Conservation (phyloP, 2,888 invertebrate genomes). For the Drosophila phalerata region DNA sequence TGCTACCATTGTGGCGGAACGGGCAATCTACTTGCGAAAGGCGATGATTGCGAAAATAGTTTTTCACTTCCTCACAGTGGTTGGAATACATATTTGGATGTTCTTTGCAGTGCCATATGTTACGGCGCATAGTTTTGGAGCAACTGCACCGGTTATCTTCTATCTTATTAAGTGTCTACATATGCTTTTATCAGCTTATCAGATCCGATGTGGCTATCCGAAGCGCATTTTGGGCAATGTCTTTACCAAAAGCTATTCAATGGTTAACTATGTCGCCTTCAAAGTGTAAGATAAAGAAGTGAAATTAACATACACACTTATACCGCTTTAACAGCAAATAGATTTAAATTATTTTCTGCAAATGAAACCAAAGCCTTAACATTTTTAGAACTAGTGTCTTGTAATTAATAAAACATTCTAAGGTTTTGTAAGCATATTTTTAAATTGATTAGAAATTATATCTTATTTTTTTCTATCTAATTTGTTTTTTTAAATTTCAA, state of each 20-base stretch:
- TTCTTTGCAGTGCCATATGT: constrained; percentile 97
- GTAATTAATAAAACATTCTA: too few relatives aligned
- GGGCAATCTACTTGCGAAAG: constrained; percentile 97
- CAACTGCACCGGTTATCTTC: constrained; percentile 94
- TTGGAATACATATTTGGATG: constrained; percentile 97
- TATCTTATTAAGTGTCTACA: constrained; percentile 99
- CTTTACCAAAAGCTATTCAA: constrained; percentile 96
- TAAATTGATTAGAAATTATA: too few relatives aligned
- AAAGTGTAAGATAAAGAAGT: constrained; percentile 90
- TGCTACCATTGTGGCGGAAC: constrained; percentile 95
- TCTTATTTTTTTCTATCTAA: too few relatives aligned
- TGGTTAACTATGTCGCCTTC: constrained; percentile 95
- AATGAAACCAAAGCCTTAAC: too few relatives aligned
- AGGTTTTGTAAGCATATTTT: too few relatives aligned
- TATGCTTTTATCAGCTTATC: constrained; percentile 97
- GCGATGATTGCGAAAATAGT: constrained; percentile 94
- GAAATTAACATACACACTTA: neutral
- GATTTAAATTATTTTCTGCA: neutral
- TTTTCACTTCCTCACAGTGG: constrained; percentile 95
- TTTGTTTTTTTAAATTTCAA: too few relatives aligned
- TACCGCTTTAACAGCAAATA: neutral
- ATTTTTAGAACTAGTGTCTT: too few relatives aligned
- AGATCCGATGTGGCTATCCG: constrained; percentile 98
- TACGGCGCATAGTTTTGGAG: constrained; percentile 90
- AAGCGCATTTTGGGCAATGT: constrained; percentile 98